Evolutionary conservation across 2,113 vertebrate genomes (phyloP).

Genomic region (Mirounga angustirostris): DNA sequence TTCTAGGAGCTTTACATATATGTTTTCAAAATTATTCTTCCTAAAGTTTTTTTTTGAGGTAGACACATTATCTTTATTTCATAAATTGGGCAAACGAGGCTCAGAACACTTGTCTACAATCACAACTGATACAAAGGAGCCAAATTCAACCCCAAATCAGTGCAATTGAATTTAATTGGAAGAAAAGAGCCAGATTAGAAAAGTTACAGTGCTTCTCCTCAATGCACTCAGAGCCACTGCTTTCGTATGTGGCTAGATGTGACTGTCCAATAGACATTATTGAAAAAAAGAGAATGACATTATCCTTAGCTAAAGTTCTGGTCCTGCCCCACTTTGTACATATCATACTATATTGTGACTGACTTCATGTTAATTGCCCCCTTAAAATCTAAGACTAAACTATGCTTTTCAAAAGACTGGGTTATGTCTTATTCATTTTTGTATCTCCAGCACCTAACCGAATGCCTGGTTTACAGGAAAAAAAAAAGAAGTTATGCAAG

Average conservation of each 20-base stretch:
- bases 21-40: constrained; percentile 17
- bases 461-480: neutral
- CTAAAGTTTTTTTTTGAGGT: neutral
- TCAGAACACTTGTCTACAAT: neutral
- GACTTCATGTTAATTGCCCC: neutral
- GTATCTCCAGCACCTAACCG: neutral
- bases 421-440: neutral
- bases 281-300: neutral
- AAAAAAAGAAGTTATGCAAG: neutral
- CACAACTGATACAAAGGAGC: neutral
- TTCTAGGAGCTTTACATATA: neutral
- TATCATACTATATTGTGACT: neutral
- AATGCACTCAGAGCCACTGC: neutral
- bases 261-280: neutral
- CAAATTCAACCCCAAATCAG: neutral
- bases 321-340: neutral
- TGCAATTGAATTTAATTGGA: constrained; percentile 5
- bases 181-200: neutral
- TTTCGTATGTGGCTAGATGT: neutral
- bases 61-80: neutral
- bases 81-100: neutral
- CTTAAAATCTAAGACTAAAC: neutral
- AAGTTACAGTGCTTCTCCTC: neutral
- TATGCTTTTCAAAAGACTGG: neutral
- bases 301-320: neutral